Percentiles rank a stretch among this genome's conserved stretches.
phyloP scores from a whole-genome alignment of 92 coral and sea anemone genomes.

The Phenganax stokvisi region DNA sequence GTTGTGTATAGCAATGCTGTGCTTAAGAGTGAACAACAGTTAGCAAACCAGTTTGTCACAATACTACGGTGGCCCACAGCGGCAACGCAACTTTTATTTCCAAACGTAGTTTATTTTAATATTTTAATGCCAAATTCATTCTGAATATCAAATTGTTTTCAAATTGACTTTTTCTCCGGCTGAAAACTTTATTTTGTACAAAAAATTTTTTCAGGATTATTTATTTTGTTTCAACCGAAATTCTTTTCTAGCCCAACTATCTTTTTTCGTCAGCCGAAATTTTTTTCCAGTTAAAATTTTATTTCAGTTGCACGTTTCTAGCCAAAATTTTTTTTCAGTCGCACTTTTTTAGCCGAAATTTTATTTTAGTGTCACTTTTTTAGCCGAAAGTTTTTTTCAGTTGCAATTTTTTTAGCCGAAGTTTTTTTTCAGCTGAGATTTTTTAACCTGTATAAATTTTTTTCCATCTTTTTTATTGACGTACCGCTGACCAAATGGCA shows the following conservation, averaged over 20 bases:
- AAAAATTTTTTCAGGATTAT: background rate
- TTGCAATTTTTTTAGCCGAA: too few species aligned
- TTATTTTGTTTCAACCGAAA: background rate
- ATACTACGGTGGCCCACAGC: background rate
- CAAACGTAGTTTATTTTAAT: background rate
- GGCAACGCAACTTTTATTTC: too few species aligned
- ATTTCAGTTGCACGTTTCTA: too few species aligned
- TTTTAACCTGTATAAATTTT: too few species aligned
- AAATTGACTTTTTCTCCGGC: background rate
- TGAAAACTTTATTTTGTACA: background rate
- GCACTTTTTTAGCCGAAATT: too few species aligned
- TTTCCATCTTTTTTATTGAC: too few species aligned
- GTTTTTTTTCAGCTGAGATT: too few species aligned
- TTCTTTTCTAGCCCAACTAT: background rate
- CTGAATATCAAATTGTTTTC: background rate
- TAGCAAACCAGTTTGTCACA: background rate
- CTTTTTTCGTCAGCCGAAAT: background rate
- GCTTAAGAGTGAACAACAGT: background rate
- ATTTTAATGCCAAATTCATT: background rate
- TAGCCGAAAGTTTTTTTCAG: too few species aligned
- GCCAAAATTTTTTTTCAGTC: background rate
- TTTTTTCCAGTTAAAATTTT: too few species aligned
- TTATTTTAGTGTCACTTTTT: too few species aligned
- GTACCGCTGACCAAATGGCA: too few species aligned
- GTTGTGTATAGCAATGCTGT: background rate